Evolutionary conservation across 2,797 vertebrate genomes (phyloP), one percentile per base, ranked within the genome.

Genomic region (Pangasius sanitwongsei): DNA sequence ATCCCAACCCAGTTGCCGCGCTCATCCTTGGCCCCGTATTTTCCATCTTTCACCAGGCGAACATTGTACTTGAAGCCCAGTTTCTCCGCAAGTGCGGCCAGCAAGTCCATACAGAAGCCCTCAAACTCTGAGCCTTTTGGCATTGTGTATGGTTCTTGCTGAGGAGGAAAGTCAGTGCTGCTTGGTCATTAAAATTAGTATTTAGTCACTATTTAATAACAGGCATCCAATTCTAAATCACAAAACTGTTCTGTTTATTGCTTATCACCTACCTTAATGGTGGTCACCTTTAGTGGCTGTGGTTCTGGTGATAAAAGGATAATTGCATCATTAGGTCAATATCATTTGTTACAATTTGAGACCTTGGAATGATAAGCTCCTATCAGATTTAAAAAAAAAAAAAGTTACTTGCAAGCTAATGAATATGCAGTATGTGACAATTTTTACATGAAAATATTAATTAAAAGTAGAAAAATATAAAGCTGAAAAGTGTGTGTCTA

Each of bases 81-180:
- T 89, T 93, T 96, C 5, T 93, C 93, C 3, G 97, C 93, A 0
- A 98, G 94, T 0, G 95, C 93, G 0, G 93, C 91, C 63, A 98
- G 92, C 92, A 98, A 88, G 50, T 98, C 98, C 0, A 98, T 94
- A 92, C 97, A 98, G 94, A 94, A 98, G 0, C 98, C 98, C 89
- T 98, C 97, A 86, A 97, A 92, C 55, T 95, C 95, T 0, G 94
- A 92, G 0, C 94, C 96, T 53, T 88, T 93, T 80, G 92, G 92
- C 96, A 97, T 97, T 18, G 92, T 91, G 1, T 97, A 98, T 0
- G 97, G 97, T 0, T 97, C 96, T 75, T 97, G 94, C 98, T 98
- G 93, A 0, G 8, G 0, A 0, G 0, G 4, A 89, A 65, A 37
- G 18, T 59, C 20, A 44, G 48, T 83, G 6, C 41, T 28, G 34